Conservation (phyloP, 2,888 invertebrate species). For the Coecobrya sp. region DNA sequence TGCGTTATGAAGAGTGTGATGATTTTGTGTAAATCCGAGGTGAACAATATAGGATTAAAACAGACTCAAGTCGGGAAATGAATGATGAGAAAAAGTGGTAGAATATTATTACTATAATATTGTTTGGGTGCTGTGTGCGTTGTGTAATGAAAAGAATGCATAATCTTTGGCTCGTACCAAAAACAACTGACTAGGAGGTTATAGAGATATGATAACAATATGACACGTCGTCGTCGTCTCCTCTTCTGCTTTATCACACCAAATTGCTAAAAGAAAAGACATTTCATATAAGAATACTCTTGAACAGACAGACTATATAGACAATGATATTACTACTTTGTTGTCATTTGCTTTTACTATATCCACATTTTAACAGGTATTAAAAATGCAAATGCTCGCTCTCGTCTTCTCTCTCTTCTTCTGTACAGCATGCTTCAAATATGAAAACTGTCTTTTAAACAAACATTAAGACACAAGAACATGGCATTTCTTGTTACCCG, state of each 20-base stretch:
- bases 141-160: constrained; percentile 81
- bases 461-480: constrained; percentile 79
- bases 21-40: constrained; percentile 72
- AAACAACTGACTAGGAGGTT: constrained; percentile 72
- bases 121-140: constrained; percentile 36
- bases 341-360: not conserved
- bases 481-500: constrained; percentile 77
- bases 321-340: not conserved
- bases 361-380: constrained; percentile 24
- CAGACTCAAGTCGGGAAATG: constrained; percentile 40
- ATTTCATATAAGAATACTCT: not conserved
- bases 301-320: not conserved
- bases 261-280: not conserved
- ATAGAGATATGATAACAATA: constrained; percentile 81
- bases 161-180: constrained; percentile 83
- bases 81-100: constrained; percentile 26
- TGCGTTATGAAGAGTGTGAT: constrained; percentile 63
- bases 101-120: constrained; percentile 29
- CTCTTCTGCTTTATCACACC: constrained; percentile 33
- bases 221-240: constrained; percentile 74
- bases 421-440: constrained; percentile 53
- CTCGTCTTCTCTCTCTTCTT: not conserved
- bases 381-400: constrained; percentile 32
- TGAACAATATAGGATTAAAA: constrained; percentile 80
- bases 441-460: constrained; percentile 74